Evolutionary conservation across 35 echinoderm and acorn worm genomes (phyloP).

Genomic region (Apostichopus japonicus): DNA sequence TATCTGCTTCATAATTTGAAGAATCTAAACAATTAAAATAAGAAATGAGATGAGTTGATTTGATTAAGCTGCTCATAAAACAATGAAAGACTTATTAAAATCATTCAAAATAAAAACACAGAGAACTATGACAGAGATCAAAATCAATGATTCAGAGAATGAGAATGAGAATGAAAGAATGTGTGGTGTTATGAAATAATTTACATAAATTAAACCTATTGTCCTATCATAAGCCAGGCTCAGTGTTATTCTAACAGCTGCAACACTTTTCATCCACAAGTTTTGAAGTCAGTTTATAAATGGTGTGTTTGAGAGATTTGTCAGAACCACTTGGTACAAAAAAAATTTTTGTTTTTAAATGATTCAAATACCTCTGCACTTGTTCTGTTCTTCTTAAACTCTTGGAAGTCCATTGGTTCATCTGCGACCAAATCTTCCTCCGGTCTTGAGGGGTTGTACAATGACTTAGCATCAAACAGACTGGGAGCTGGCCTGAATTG

Average conservation of each 20-base stretch:
- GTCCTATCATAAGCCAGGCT: too few species aligned
- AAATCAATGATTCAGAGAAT: too few species aligned
- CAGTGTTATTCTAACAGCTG: too few species aligned
- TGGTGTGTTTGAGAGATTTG: background rate
- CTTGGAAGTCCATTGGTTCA: slow-evolving; percentile 83
- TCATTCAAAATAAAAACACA: too few species aligned
- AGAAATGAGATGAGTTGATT: background rate
- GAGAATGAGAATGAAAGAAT: too few species aligned
- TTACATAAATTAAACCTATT: too few species aligned
- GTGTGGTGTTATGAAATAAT: too few species aligned
- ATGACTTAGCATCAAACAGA: slow-evolving; percentile 90
- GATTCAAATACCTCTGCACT: slow-evolving; percentile 66
- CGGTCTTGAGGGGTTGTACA: slow-evolving; percentile 49
- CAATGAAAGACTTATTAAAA: too few species aligned
- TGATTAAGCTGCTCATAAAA: too few species aligned
- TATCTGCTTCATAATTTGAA: slow-evolving; percentile 69
- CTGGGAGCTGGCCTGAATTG: slow-evolving; percentile 78
- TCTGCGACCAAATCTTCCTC: slow-evolving; percentile 51
- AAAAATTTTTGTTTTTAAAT: background rate
- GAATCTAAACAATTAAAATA: slow-evolving; percentile 23
- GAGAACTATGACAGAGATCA: too few species aligned
- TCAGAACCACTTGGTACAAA: background rate
- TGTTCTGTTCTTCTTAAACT: slow-evolving; percentile 81
- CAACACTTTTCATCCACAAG: too few species aligned
- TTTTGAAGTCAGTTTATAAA: too few species aligned